Evolutionary conservation across 2,797 vertebrate species (phyloP).

Genomic region (Platalea minor): DNA sequence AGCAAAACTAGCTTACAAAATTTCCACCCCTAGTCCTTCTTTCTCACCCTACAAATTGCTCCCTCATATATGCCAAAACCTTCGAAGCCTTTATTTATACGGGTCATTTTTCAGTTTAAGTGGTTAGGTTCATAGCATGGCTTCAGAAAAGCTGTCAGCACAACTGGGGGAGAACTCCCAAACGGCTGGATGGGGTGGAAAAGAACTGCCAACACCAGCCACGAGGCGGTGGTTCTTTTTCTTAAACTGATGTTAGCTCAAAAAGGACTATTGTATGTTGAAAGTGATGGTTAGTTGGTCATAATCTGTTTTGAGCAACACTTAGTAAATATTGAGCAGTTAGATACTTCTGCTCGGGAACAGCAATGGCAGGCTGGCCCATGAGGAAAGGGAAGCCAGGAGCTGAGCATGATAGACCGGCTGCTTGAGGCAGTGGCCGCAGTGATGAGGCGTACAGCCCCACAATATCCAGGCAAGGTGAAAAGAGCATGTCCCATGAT

Average conservation of each 20-base stretch:
- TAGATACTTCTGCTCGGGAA: background rate
- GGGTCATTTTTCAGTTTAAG: background rate
- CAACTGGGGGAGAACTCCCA: background rate
- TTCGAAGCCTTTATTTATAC: background rate
- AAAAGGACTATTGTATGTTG: background rate
- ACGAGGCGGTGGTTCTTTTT: fast-evolving
- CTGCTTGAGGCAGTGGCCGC: background rate
- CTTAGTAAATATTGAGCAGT: background rate
- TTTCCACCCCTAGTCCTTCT: background rate
- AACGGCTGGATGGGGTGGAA: background rate
- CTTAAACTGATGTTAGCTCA: background rate
- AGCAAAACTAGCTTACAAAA: background rate
- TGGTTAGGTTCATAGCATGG: background rate
- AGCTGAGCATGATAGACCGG: background rate
- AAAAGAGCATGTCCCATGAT: background rate
- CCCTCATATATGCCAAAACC: background rate
- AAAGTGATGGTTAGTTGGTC: background rate
- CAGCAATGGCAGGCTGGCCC: background rate
- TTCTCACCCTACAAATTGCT: background rate
- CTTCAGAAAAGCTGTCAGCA: background rate
- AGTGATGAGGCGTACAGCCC: background rate
- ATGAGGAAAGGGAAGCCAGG: background rate
- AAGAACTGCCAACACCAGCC: background rate
- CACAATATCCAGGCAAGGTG: background rate
- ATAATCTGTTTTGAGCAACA: background rate